Base-by-base conservation (phyloP, 1,140 invertebrate species). In the Macrosteles quadrilineatus region DNA sequence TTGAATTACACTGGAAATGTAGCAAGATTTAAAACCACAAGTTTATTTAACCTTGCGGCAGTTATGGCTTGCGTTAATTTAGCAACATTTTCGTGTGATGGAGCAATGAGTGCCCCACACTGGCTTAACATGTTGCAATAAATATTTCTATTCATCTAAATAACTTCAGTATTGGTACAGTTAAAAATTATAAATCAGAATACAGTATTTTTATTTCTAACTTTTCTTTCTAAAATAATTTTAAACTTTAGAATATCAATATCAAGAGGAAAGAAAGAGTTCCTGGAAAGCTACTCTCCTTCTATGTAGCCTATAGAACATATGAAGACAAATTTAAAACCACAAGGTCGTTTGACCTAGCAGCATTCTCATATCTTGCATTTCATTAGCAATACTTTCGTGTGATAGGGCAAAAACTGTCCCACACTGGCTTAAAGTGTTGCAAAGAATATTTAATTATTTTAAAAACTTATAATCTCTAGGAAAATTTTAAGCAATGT, bases 281-380 rank as follows among this genome's bases (percentile, higher is more conserved):
- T n/a, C n/a, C n/a, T n/a, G n/a, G n/a, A n/a, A n/a, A n/a, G n/a
- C n/a, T n/a, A n/a, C n/a, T n/a, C n/a, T n/a, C n/a, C n/a, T n/a
- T n/a, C n/a, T n/a, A n/a, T n/a, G n/a, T n/a, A n/a, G n/a, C n/a
- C n/a, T n/a, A n/a, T n/a, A n/a, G n/a, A n/a, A n/a, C n/a, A n/a
- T n/a, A 40, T 50, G 47, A 9, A 19, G 47, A 4, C 4, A 50
- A 29, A 43, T 30, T 2, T 50, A 71, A 65, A 68, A 69, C 14
- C 40, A 69, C 43, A 72, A 29, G 29, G 4, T 21, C 53, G 55
- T 12, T 62, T 67, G 19, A 72, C 62, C 45, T 47, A 65, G 70
- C 63, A 53, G 29, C 69, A 0, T 31, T 71, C n/a, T n/a, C 64
- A 71, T 59, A 65, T 67, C 68, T 73, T 57, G 63, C 62, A 19